Conservation (phyloP, 2,888 invertebrate genomes). For the Disparrhopalites patrizii region DNA sequence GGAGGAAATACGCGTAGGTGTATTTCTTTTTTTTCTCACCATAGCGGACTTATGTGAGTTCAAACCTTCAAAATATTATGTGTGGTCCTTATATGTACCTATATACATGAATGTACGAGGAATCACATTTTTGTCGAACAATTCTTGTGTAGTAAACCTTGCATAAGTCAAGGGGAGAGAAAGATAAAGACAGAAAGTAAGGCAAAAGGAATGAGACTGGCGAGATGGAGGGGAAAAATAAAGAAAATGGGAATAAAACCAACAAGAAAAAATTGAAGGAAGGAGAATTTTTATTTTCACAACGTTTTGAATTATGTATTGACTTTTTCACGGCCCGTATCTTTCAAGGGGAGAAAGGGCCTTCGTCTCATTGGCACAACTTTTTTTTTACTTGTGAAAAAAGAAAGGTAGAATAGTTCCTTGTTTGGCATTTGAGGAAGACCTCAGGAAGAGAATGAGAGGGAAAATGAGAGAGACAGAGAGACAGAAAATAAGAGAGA, state of each 20-base stretch:
- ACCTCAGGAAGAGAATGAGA: too few species aligned
- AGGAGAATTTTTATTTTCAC: slow-evolving; percentile 34
- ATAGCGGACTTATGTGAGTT: too few species aligned
- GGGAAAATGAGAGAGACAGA: too few species aligned
- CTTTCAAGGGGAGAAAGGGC: neutral
- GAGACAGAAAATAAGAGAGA: too few species aligned
- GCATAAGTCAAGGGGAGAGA: slow-evolving; percentile 52
- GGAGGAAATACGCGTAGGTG: too few species aligned
- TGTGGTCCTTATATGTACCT: neutral
- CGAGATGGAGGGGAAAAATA: slow-evolving; percentile 49
- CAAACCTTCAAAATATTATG: too few species aligned
- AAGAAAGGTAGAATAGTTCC: too few species aligned
- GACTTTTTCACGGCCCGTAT: slow-evolving; percentile 33
- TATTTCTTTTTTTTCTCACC: too few species aligned
- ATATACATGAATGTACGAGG: too few species aligned
- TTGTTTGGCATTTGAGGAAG: too few species aligned
- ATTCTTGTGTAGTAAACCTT: neutral
- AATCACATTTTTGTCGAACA: too few species aligned
- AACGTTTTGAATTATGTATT: slow-evolving; percentile 44
- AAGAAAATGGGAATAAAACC: slow-evolving; percentile 24
- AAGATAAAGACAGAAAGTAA: slow-evolving; percentile 53
- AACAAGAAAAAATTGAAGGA: slow-evolving; percentile 21
- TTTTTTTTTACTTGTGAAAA: slow-evolving; percentile 6
- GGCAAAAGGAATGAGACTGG: slow-evolving; percentile 48
- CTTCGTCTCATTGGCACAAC: slow-evolving; percentile 1